A percentile compares a stretch with the other conserved stretches of the same genome.
phyloP scores from a whole-genome alignment of 2,797 vertebrate species.

The Heterohyrax brucei region DNA sequence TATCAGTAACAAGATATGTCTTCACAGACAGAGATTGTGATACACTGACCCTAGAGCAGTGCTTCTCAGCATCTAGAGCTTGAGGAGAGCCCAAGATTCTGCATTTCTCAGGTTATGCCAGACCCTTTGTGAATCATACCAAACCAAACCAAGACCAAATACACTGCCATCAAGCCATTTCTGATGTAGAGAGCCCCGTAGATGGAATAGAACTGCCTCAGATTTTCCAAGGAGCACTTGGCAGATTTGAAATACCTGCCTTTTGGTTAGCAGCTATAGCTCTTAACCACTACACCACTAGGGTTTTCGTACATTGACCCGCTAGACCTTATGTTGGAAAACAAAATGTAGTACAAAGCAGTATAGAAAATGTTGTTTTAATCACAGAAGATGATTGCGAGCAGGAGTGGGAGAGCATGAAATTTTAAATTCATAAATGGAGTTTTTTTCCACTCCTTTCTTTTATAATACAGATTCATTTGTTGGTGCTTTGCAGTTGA shows the following conservation, averaged over 20 bases:
- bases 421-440: slow-evolving; percentile 44
- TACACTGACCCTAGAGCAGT: neutral
- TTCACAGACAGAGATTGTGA: neutral
- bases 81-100: neutral
- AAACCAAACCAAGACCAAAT: too few relatives aligned
- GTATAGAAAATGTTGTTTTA: neutral
- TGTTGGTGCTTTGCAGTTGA: slow-evolving; percentile 17
- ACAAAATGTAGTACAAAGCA: neutral
- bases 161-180: too few relatives aligned
- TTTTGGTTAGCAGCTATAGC: too few relatives aligned
- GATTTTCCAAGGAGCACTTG: too few relatives aligned
- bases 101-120: neutral
- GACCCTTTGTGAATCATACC: neutral
- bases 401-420: neutral
- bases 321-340: neutral
- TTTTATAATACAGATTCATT: neutral
- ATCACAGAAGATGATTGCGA: slow-evolving; percentile 1
- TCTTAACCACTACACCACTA: too few relatives aligned
- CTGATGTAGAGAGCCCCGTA: too few relatives aligned
- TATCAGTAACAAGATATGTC: neutral
- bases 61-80: neutral
- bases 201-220: too few relatives aligned
- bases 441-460: neutral
- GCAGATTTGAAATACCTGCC: too few relatives aligned
- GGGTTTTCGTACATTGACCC: neutral